Base-by-base conservation (phyloP, 1,140 invertebrate species). In the Aphis craccivora region DNA sequence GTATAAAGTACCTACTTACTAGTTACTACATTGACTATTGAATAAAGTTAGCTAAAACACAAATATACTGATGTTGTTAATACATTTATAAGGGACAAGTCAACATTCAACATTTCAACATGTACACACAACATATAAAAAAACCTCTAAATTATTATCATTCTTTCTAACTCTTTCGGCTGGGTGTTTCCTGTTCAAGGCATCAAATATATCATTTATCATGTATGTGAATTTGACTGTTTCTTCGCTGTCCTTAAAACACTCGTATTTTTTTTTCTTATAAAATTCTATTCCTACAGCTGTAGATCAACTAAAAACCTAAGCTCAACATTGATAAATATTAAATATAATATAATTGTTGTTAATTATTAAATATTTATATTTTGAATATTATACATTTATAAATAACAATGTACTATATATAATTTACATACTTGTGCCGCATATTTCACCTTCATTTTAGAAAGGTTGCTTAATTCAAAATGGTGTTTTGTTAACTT, bases 61-160 rank as follows among this genome's bases (percentile, higher is more conserved):
- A 53, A 53, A 53, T 53, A 53, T 53, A 53, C 51, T 43, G 53
- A 53, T 53, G 23, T 53, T 53, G 53, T 53, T 23, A 53, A 53
- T 23, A 53, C 53, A 23, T 53, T 53, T 53, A 53, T 53, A 53
- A 53, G 53, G 53, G 22, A 53, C 53, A 53, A 53, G 22, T 53
- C 23, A 53, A 53, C 53, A 53, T 53, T 53, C 22, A 53, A 53
- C 51, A 53, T 53, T 53, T 53, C 51, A 53, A 53, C 22, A 53
- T 23, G 53, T 53, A 53, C 84, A 87, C n/a, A 35, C 84, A 87
- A 87, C 84, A 87, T 20, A 87, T 53, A 87, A 87, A 87, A 45
- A 87, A 87, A 53, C 23, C 84, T 87, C 40, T 87, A 87, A 30
- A 87, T 87, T 40, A 8, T 48, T 23, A 48, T n/a, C 43, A 87